A percentile compares a stretch with the other conserved stretches of the same genome.
These are phyloP conservation scores for Fragum whitleyi DNA, from an alignment of 2,888 invertebrate genomes.

Conservation along the genomic window DNA sequence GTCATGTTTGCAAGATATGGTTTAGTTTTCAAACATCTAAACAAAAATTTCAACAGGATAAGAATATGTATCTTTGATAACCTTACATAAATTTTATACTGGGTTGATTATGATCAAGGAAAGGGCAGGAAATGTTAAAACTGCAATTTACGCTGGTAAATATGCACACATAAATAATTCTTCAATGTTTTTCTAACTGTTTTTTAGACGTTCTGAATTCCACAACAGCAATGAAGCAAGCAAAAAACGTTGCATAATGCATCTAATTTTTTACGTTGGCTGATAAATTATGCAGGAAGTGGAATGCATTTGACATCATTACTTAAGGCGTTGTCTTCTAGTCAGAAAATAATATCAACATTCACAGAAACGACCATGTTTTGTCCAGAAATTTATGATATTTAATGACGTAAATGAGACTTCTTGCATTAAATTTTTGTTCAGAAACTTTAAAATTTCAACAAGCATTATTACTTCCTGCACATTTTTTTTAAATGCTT, in stretches of 20 bases:
- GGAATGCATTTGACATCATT: slow-evolving; percentile 4
- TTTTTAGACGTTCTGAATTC: not conserved
- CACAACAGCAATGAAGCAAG: not conserved
- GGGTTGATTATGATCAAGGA: too few relatives aligned
- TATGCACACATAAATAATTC: not conserved
- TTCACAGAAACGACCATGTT: not conserved
- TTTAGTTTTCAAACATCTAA: too few relatives aligned
- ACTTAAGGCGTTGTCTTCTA: not conserved
- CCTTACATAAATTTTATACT: too few relatives aligned
- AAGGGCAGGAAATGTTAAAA: too few relatives aligned
- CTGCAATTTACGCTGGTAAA: not conserved
- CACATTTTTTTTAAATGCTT: too few relatives aligned
- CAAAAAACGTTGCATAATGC: not conserved
- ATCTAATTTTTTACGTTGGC: not conserved
- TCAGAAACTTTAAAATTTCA: too few relatives aligned
- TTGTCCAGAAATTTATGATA: not conserved
- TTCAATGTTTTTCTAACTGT: not conserved
- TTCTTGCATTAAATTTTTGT: too few relatives aligned
- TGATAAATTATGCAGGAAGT: slow-evolving; percentile 16
- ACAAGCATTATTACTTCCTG: too few relatives aligned
- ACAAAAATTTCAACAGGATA: too few relatives aligned
- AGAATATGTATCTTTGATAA: too few relatives aligned
- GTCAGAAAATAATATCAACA: not conserved
- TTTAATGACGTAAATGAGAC: not conserved
- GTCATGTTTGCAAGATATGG: too few relatives aligned